Base-by-base conservation (phyloP, 1,140 invertebrate species). In the Drosophila subpulchrella region DNA sequence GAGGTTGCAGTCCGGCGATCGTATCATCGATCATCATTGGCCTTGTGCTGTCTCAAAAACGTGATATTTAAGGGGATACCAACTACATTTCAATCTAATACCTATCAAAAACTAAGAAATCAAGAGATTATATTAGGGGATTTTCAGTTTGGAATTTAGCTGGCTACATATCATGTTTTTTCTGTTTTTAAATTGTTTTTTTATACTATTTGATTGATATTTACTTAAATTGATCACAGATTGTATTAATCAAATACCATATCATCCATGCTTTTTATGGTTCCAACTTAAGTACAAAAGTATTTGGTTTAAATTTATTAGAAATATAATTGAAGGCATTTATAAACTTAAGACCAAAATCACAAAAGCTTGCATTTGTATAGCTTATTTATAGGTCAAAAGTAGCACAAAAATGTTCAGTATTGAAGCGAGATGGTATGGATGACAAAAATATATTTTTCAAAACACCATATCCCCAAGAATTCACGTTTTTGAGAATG, bases 241-340 rank as follows among this genome's bases (percentile, higher is more conserved):
- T 36, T 3, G 30, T 15, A 17, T 36, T 11, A 4, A 13, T 53
- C 5, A 2, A 10, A 12, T 2, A 53, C 15, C 50, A 53, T 53
- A 53, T 53, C 50, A 50, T 3, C n/a, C 48, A 20, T 53, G 15
- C 11, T 20, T 20, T 11, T 12, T 7, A 12, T 36, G 32, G 32
- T 53, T 53, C 32, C 3, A 53, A 36, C 15, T 36, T 36, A 0
- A 53, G 50, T 53, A 53, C 50, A 53, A 53, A 53, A 53, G 0
- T 12, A 7, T 51, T 17, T 51, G 6, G 5, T 20, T 53, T 32
- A 32, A 15, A 15, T 34, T 34, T 4, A 34, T 30, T n/a, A 8
- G 13, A 27, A n/a, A 30, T 27, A 48, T 48, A 30, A 30, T 48
- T 30, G 7, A 12, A 27, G 12, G 20, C 46, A 48, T 48, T 24